Evolutionary conservation across 2,113 vertebrate genomes (phyloP), one percentile per base, ranked within the genome.

Genomic region (Romanogobio albipinnatus): DNA sequence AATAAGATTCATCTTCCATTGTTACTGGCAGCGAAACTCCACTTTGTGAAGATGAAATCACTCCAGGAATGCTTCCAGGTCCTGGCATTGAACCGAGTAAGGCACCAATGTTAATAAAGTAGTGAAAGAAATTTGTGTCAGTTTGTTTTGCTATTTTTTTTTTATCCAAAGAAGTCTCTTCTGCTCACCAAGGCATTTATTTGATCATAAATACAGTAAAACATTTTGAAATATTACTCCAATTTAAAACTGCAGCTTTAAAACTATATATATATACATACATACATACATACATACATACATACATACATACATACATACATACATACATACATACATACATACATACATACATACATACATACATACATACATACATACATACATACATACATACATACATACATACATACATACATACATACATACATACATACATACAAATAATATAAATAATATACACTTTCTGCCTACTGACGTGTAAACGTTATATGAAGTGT

Each of bases 1-100:
- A 78, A 58, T 58, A 29, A 39, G 19, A 77, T 33, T n/a, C 76
- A 26, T 78, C 76, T 78, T 78, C 11, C 3, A 24, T 78, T 43
- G 22, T 78, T 39, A 24, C 13, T 49, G 71, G 43, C 71, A 74
- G 71, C 71, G 8, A 26, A 47, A 78, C 76, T 43, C 56, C 29
- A 43, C 53, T 59, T 59, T 43, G 74, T 22, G 49, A 56, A 22
- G 75, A 56, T n/a, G 51, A 56, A 56, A 36, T 58, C 22, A 9
- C 74, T 58, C 29, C 15, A 56, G 51, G 17, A 58, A 13, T 36
- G 15, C 17, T 76, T 76, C 26, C 17, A 71, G 68, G 68, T 43
- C 68, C 36, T 71, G 62, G 62, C 14, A 36, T 36, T 33, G 62
- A 14, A 17, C 26, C 8, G 68, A 19, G 39, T 22, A n/a, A 71